phyloP scores from a whole-genome alignment of 2,888 invertebrate genomes.

The Aphidoletes aphidimyza region DNA sequence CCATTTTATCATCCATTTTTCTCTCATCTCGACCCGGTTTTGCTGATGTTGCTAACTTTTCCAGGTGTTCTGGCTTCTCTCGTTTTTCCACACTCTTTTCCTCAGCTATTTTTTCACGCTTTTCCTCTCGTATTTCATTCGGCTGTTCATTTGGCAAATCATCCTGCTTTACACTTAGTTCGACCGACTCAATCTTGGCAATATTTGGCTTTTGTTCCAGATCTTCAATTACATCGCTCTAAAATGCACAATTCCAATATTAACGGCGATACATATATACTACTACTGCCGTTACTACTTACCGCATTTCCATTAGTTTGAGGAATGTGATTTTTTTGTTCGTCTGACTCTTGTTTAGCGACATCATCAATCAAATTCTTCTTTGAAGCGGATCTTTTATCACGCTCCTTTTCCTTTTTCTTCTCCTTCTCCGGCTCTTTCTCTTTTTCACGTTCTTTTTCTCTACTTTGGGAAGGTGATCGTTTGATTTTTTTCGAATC shows the following conservation, averaged over 20 bases:
- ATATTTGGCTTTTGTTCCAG: neutral
- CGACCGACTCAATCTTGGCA: neutral
- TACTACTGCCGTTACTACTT: neutral
- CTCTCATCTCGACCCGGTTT: too few species aligned
- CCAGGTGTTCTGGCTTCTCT: neutral
- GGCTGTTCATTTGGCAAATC: neutral
- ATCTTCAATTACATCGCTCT: conserved; percentile 55
- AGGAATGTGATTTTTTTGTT: conserved; percentile 59
- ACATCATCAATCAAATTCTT: conserved; percentile 55
- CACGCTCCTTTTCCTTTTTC: conserved; percentile 58
- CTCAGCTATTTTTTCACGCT: neutral
- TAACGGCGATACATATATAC: neutral
- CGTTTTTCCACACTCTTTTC: neutral
- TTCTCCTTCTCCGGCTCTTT: conserved; percentile 59
- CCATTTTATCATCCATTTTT: too few species aligned
- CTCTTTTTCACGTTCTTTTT: neutral
- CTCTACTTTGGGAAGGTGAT: neutral
- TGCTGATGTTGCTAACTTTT: neutral
- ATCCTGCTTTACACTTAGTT: neutral
- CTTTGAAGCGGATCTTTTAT: conserved; percentile 32
- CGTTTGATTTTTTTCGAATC: conserved; percentile 56
- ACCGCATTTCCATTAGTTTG: conserved; percentile 60
- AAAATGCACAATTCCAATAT: conserved; percentile 57
- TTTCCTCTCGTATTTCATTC: neutral
- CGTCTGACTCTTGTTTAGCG: conserved; percentile 57